Percentiles rank a stretch among this genome's conserved stretches.
phyloP scores from a whole-genome alignment of 2,888 invertebrate genomes.

The Eupeodes latifasciatus region DNA sequence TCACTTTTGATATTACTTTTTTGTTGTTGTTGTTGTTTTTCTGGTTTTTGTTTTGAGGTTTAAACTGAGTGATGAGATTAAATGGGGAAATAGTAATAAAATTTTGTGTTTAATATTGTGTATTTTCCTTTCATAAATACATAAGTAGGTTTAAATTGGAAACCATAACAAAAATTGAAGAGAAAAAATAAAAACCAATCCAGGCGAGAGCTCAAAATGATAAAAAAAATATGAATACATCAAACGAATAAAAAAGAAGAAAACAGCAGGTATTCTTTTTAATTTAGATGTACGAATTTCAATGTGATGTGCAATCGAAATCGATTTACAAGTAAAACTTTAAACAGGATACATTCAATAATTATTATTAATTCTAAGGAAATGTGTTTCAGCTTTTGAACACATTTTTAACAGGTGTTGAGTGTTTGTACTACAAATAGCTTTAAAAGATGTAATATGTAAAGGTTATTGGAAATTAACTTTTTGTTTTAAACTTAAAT shows the following conservation, averaged over 20 bases:
- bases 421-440: no score
- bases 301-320: background rate
- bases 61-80: constrained; percentile 32
- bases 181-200: background rate
- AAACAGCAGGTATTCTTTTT: background rate
- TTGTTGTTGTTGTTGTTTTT: background rate
- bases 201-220: background rate
- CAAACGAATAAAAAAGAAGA: background rate
- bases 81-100: constrained; percentile 50
- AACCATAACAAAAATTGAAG: constrained; percentile 10
- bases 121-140: constrained; percentile 58
- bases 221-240: background rate
- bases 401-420: no score
- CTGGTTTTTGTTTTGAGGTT: background rate
- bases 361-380: no score
- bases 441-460: no score
- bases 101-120: constrained; percentile 40
- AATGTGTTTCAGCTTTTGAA: no score
- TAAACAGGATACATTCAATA: no score
- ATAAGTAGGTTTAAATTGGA: constrained; percentile 57
- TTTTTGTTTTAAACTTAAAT: no score
- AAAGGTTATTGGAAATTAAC: no score
- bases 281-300: background rate
- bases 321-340: background rate
- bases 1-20: background rate